Percentiles rank a stretch among this genome's conserved stretches.
Evolutionary conservation across 2,113 vertebrate species (phyloP).

Genomic region (Macquaria ambigua): DNA sequence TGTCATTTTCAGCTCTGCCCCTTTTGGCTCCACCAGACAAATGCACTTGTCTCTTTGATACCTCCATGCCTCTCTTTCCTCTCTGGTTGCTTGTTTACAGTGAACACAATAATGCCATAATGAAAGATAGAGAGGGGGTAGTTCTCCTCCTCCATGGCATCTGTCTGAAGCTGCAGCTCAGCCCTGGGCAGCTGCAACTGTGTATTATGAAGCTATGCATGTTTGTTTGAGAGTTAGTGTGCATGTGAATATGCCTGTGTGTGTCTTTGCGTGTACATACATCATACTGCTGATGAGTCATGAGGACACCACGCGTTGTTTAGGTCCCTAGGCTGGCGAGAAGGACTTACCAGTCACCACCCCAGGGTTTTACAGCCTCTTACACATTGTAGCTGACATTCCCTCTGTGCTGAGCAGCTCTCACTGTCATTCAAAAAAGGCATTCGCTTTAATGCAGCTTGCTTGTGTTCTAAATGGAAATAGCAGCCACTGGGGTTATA

Average conservation of each 20-base stretch:
- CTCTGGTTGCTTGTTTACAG: constrained; percentile 33
- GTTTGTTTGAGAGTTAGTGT: constrained; percentile 46
- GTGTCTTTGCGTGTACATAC: constrained; percentile 54
- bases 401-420: constrained; percentile 49
- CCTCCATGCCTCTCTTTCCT: constrained; percentile 19
- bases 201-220: constrained; percentile 45
- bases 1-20: constrained; percentile 49
- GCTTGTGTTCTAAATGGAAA: constrained; percentile 54
- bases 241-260: constrained; percentile 30
- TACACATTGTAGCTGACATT: constrained; percentile 55
- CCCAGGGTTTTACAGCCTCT: constrained; percentile 44
- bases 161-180: constrained; percentile 36
- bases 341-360: constrained; percentile 50
- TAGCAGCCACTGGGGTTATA: constrained; percentile 50
- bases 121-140: constrained; percentile 9
- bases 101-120: constrained; percentile 42
- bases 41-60: constrained; percentile 44
- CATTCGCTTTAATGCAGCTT: constrained; percentile 40
- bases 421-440: constrained; percentile 53
- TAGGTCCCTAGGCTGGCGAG: constrained; percentile 49
- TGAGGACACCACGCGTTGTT: constrained; percentile 41
- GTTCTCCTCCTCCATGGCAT: constrained; percentile 8
- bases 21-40: constrained; percentile 42
- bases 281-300: constrained; percentile 78
- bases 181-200: constrained; percentile 38